phyloP scores from a whole-genome alignment of 1,140 invertebrate genomes.

The Dolichoris vasculosae region DNA sequence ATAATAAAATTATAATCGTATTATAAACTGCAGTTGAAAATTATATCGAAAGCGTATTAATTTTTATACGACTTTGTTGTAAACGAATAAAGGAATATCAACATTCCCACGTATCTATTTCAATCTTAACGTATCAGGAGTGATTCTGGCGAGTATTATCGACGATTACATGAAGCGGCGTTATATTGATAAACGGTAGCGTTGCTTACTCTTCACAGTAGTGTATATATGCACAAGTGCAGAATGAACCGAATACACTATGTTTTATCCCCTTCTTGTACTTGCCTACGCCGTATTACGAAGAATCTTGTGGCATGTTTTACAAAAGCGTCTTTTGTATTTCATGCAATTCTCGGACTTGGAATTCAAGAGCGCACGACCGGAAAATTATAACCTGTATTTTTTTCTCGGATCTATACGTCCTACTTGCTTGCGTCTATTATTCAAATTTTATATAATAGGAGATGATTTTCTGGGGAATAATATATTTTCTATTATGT shows the following conservation, averaged over 20 bases:
- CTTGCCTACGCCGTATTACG: not conserved
- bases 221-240: not conserved
- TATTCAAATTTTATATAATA: slow-evolving; percentile 12
- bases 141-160: not conserved
- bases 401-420: not conserved
- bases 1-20: too few species aligned
- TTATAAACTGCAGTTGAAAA: too few species aligned
- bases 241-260: not conserved
- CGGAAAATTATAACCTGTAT: slow-evolving; percentile 24
- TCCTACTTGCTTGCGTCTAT: not conserved
- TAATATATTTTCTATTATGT: slow-evolving; percentile 33
- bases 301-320: not conserved
- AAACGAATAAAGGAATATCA: too few species aligned
- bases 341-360: not conserved
- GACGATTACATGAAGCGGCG: slow-evolving; percentile 16
- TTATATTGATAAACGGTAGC: slow-evolving; percentile 28
- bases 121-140: not conserved
- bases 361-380: not conserved
- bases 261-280: not conserved
- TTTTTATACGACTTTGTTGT: too few species aligned
- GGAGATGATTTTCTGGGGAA: not conserved
- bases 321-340: not conserved
- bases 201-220: not conserved
- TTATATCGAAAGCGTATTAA: too few species aligned
- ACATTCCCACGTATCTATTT: not conserved